Conservation (phyloP, 2,113 vertebrate genomes). For the Hypocryptadius cinnamomeus region DNA sequence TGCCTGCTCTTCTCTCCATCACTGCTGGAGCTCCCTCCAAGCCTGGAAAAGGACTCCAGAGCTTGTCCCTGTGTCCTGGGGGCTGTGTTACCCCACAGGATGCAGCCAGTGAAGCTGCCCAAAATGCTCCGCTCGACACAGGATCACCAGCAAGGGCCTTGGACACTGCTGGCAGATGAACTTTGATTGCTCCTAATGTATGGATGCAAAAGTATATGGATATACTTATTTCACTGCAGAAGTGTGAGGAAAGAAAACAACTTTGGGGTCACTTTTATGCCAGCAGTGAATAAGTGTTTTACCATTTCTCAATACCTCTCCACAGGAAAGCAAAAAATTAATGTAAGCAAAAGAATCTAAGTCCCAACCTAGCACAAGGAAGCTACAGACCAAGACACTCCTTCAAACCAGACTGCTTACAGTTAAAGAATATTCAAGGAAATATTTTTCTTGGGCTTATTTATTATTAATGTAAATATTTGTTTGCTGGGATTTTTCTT, state of each 20-base stretch:
- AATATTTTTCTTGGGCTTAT: neutral
- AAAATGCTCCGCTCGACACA: neutral
- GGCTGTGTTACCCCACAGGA: neutral
- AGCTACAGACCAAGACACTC: neutral
- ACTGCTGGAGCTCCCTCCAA: rapidly evolving
- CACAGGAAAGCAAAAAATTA: neutral
- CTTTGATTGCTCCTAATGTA: rapidly evolving
- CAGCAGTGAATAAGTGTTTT: neutral
- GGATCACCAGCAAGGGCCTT: rapidly evolving
- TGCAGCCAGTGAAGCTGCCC: neutral
- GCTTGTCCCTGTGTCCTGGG: neutral
- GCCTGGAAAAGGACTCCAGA: neutral
- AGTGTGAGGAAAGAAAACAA: neutral
- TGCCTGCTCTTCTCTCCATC: neutral
- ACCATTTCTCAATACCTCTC: neutral
- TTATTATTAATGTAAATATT: neutral
- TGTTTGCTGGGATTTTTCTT: neutral
- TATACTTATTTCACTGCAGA: neutral
- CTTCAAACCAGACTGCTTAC: neutral
- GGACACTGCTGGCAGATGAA: rapidly evolving
- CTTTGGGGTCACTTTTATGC: neutral
- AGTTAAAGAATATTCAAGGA: neutral
- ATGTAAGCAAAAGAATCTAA: neutral
- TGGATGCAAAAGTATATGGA: neutral
- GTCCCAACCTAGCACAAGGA: neutral